Evolutionary conservation across 1,140 invertebrate species (phyloP).

Genomic region (Schlechtendalia chinensis): DNA sequence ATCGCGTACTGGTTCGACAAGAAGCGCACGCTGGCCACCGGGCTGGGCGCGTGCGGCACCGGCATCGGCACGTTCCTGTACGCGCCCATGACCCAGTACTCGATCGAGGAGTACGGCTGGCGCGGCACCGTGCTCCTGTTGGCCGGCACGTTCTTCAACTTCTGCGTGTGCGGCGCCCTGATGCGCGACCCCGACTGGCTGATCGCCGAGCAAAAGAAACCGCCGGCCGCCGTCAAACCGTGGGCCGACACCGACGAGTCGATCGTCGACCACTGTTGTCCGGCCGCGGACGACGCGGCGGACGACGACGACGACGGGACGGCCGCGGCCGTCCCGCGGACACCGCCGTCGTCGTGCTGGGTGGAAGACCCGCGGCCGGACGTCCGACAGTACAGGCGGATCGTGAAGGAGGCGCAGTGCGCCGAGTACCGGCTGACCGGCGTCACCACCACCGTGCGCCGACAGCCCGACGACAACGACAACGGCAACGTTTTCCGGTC

Average conservation of each 20-base stretch:
- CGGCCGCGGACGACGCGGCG: neutral
- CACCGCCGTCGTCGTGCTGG: no score
- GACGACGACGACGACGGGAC: neutral
- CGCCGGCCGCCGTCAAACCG: constrained; percentile 55
- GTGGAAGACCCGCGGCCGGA: neutral
- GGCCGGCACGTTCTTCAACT: constrained; percentile 80
- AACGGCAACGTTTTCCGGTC: constrained; percentile 63
- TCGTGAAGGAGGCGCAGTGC: constrained; percentile 54
- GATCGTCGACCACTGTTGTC: constrained; percentile 36
- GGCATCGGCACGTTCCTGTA: constrained; percentile 86
- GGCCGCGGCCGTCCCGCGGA: neutral
- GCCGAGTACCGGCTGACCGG: constrained; percentile 56
- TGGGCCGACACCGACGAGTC: constrained; percentile 36
- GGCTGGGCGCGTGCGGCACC: constrained; percentile 86
- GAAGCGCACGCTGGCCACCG: constrained; percentile 85
- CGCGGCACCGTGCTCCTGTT: constrained; percentile 77
- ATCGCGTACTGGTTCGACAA: constrained; percentile 96
- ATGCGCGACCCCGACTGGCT: constrained; percentile 80
- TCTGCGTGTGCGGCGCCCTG: constrained; percentile 80
- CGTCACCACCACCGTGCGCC: constrained; percentile 51
- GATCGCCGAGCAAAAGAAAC: constrained; percentile 63
- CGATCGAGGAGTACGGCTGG: constrained; percentile 81
- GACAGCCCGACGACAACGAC: constrained; percentile 52
- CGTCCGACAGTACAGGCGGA: constrained; percentile 53
- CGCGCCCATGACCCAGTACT: constrained; percentile 76